Evolutionary conservation across 37 sponge, comb jelly and placozoan genomes (phyloP).

Genomic region (Spongia lamella): DNA sequence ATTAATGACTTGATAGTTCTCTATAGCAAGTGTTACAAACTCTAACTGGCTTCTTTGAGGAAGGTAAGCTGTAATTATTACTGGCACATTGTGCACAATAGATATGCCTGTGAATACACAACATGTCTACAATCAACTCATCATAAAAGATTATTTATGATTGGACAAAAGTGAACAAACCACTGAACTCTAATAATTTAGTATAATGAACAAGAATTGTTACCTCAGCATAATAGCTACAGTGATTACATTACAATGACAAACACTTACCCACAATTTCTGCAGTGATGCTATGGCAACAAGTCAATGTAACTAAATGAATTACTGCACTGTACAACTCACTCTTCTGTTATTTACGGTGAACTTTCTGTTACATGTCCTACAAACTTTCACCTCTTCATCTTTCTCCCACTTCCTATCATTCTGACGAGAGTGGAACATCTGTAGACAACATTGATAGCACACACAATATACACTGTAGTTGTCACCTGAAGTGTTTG

Average conservation of each 20-base stretch:
- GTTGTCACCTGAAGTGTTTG: slow-evolving; percentile 65
- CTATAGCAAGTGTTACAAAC: slow-evolving; percentile 63
- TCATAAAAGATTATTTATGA: too few relatives aligned
- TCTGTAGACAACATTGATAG: too few relatives aligned
- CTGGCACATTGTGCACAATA: slow-evolving; percentile 64
- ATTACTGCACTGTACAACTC: neutral
- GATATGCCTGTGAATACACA: slow-evolving; percentile 34
- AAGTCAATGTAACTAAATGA: neutral
- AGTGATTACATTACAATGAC: neutral
- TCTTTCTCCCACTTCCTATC: slow-evolving; percentile 77
- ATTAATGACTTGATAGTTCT: slow-evolving; percentile 20
- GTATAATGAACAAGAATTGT: neutral
- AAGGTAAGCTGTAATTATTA: slow-evolving; percentile 24
- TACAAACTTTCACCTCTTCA: slow-evolving; percentile 52
- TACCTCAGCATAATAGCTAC: neutral
- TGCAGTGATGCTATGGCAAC: slow-evolving; percentile 67
- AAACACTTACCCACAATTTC: slow-evolving; percentile 74
- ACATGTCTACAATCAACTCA: too few relatives aligned
- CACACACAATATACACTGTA: too few relatives aligned
- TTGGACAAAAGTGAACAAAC: too few relatives aligned
- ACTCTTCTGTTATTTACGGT: slow-evolving; percentile 59
- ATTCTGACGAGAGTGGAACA: slow-evolving; percentile 31
- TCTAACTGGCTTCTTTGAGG: slow-evolving; percentile 68
- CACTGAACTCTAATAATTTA: neutral
- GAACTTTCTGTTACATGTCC: slow-evolving; percentile 44